Conservation (phyloP, 2,888 invertebrate genomes). For the Bellardia pandia region DNA sequence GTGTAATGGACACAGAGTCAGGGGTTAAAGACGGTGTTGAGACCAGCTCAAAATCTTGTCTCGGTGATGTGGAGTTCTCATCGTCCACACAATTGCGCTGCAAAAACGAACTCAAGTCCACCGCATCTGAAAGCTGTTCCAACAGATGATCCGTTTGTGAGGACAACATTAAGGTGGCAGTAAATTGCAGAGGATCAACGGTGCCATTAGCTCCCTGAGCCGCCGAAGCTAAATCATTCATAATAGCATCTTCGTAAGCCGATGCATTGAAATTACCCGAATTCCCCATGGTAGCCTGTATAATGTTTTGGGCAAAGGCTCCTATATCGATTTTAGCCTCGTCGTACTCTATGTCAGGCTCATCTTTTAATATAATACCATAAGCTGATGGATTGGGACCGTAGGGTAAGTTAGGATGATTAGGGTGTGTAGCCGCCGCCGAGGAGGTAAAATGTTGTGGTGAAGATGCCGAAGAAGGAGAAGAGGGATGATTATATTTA, state of each 20-base stretch:
- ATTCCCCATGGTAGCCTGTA: slow-evolving; percentile 80
- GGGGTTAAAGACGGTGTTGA: slow-evolving; percentile 90
- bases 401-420: slow-evolving; percentile 78
- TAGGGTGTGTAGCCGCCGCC: slow-evolving; percentile 52
- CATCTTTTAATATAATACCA: slow-evolving; percentile 91
- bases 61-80: slow-evolving; percentile 84
- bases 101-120: slow-evolving; percentile 90
- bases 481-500: slow-evolving; percentile 74
- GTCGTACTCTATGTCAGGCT: slow-evolving; percentile 91
- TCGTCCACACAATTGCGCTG: slow-evolving; percentile 87
- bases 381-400: slow-evolving; percentile 90
- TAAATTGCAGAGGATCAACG: slow-evolving; percentile 93
- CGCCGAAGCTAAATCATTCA: slow-evolving; percentile 89
- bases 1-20: slow-evolving; percentile 85
- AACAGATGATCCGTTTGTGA: slow-evolving; percentile 91
- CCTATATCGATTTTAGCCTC: slow-evolving; percentile 89
- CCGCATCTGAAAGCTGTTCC: slow-evolving; percentile 91
- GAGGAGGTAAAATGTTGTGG: slow-evolving; percentile 65
- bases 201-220: slow-evolving; percentile 83
- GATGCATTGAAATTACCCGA: slow-evolving; percentile 84
- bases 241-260: slow-evolving; percentile 91
- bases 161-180: slow-evolving; percentile 91
- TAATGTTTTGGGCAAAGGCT: slow-evolving; percentile 82
- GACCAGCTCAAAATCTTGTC: slow-evolving; percentile 88
- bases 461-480: slow-evolving; percentile 70